Percentiles rank a stretch among this genome's conserved stretches.
Conservation (phyloP, 2,888 invertebrate genomes). For the Empis stercorea region DNA sequence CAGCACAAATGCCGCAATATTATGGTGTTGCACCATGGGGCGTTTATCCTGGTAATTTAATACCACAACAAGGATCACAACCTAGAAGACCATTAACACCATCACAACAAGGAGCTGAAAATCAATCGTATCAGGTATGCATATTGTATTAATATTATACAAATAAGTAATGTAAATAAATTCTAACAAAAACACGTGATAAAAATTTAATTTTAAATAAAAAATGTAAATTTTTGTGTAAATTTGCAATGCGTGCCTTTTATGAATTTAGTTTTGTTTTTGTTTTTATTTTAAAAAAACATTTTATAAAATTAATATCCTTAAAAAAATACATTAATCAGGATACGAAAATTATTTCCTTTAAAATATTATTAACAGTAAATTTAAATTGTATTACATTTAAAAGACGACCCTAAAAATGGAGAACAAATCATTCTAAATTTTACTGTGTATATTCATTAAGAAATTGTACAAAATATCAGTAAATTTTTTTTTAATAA, state of each 20-base stretch:
- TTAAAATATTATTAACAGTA: no score
- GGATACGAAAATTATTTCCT: no score
- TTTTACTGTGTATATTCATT: no score
- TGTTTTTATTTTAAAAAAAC: no score
- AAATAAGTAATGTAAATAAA: neutral
- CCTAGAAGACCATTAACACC: constrained; percentile 70
- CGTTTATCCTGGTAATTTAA: constrained; percentile 72
- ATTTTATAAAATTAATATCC: no score
- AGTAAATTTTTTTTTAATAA: no score
- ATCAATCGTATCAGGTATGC: constrained; percentile 39
- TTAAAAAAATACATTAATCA: no score
- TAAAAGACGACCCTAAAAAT: no score
- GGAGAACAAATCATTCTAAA: no score
- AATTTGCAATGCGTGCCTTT: neutral
- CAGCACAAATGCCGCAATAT: constrained; percentile 79
- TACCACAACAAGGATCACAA: constrained; percentile 53
- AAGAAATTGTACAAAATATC: no score
- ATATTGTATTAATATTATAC: constrained; percentile 14
- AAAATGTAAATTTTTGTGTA: neutral
- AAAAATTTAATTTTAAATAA: constrained; percentile 7
- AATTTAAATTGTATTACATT: no score
- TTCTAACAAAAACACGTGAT: neutral
- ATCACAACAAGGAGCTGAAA: constrained; percentile 46
- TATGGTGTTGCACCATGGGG: constrained; percentile 88
- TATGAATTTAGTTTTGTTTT: no score